Conservation (phyloP, 2,797 vertebrate species). For the Nasua narica region DNA sequence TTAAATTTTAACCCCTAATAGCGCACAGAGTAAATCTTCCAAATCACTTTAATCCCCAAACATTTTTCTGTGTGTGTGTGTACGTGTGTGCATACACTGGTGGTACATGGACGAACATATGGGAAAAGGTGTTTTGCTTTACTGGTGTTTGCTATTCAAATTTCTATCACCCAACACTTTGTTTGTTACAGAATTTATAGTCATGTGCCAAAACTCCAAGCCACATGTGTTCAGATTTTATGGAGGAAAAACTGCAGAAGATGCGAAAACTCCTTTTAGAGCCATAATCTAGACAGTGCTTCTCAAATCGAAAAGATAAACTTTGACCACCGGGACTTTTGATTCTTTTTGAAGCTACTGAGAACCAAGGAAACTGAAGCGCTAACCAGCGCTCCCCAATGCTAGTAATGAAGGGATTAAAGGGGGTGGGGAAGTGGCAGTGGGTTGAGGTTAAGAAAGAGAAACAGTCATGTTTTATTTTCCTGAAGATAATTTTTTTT, state of each 20-base stretch:
- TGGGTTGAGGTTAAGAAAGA: background rate
- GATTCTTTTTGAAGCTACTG: background rate
- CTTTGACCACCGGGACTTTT: background rate
- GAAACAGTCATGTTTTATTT: constrained; percentile 30
- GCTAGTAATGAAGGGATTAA: background rate
- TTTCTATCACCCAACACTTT: background rate
- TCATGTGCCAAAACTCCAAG: background rate
- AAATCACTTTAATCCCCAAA: background rate
- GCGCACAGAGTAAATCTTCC: background rate
- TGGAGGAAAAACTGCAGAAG: background rate
- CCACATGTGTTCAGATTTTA: background rate
- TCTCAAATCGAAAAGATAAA: constrained; percentile 2
- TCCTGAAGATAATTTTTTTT: background rate
- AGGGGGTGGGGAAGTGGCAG: accelerated
- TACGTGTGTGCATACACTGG: too few relatives aligned
- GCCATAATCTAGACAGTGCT: background rate
- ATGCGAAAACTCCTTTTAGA: background rate
- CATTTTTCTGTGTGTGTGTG: background rate
- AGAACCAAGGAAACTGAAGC: background rate
- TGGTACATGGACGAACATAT: background rate
- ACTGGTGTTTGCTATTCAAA: background rate
- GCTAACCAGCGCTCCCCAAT: background rate
- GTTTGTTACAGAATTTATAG: background rate
- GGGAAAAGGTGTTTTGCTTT: background rate
- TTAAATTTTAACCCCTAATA: background rate